phyloP scores from a whole-genome alignment of 1,140 invertebrate genomes.

The Xylocopa sonorina region DNA sequence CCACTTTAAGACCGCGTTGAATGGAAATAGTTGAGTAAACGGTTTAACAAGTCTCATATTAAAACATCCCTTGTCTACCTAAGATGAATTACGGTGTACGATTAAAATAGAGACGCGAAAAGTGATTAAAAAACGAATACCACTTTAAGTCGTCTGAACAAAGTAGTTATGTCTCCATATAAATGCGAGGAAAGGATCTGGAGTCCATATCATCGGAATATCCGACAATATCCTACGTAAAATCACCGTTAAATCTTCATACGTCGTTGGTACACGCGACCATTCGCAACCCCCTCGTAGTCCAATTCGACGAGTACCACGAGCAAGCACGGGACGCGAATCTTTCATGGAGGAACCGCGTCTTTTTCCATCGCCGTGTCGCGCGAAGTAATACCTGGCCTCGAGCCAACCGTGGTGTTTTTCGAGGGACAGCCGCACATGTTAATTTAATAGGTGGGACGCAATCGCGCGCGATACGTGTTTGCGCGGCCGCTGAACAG shows the following conservation, averaged over 20 bases:
- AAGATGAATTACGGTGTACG: too few species aligned
- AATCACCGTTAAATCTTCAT: background rate
- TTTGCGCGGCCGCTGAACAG: background rate
- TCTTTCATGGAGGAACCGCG: background rate
- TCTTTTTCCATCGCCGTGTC: background rate
- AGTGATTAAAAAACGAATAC: too few species aligned
- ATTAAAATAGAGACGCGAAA: too few species aligned
- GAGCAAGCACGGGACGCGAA: background rate
- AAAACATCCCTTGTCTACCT: background rate
- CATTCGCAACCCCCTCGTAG: background rate
- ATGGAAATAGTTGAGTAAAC: background rate
- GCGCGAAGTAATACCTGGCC: background rate
- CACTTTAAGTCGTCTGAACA: too few species aligned
- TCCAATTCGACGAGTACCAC: background rate
- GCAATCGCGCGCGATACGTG: constrained; percentile 1
- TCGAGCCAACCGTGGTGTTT: background rate
- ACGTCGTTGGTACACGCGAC: background rate
- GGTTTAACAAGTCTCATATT: background rate
- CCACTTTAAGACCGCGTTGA: background rate
- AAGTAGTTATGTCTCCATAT: too few species aligned
- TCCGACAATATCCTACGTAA: background rate
- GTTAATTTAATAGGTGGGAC: constrained; percentile 27
- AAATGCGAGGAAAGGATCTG: background rate
- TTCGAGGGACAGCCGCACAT: background rate
- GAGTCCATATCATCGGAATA: background rate